A percentile compares a stretch with the other conserved stretches of the same genome.
These are phyloP conservation scores for Ailuropoda melanoleuca DNA, from an alignment of 2,113 vertebrate species.

Conservation along the genomic window DNA sequence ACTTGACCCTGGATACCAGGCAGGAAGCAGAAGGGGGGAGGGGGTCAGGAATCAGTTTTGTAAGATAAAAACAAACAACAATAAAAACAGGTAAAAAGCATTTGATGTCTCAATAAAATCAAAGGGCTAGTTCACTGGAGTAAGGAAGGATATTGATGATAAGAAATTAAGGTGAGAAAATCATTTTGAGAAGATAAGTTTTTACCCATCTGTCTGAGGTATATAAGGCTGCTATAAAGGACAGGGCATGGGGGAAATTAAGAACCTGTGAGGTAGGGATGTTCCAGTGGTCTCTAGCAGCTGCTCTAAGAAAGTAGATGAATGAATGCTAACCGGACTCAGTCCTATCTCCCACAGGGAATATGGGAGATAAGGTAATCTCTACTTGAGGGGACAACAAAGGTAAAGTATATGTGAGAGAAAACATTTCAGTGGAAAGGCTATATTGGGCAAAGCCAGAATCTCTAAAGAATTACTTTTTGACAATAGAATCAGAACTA, in stretches of 20 bases:
- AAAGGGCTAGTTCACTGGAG: not conserved
- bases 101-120: constrained; percentile 6
- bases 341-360: not conserved
- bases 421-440: not conserved
- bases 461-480: not conserved
- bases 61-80: not conserved
- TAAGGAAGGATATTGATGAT: not conserved
- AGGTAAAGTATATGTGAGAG: not conserved
- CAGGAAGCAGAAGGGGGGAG: not conserved
- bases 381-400: not conserved
- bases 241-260: not conserved
- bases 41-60: not conserved
- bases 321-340: not conserved
- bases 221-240: not conserved
- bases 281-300: not conserved
- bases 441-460: not conserved
- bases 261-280: not conserved
- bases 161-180: not conserved
- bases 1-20: not conserved
- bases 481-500: not conserved
- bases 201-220: not conserved
- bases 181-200: constrained; percentile 16
- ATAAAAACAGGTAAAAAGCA: not conserved
- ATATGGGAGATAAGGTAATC: not conserved
- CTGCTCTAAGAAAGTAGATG: not conserved